Evolutionary conservation across 2,888 invertebrate species (phyloP).

Genomic region (Agonopterix arenella): DNA sequence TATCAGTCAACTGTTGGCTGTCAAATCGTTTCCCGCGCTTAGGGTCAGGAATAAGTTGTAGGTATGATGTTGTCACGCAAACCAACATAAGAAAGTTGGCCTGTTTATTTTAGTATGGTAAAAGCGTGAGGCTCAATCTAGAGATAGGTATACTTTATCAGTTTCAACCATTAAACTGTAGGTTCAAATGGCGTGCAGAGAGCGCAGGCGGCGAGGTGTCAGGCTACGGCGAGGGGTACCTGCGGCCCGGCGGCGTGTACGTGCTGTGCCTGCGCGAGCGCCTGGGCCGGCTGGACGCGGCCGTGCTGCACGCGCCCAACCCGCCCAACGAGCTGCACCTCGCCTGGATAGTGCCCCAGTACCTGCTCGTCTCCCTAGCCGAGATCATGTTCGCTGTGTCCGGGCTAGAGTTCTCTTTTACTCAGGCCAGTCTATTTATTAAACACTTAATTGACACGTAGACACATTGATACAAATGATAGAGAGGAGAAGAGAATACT

Average conservation of each 20-base stretch:
- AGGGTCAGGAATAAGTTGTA: too few species aligned
- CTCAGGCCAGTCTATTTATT: conserved; percentile 68
- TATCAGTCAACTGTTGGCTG: too few species aligned
- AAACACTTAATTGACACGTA: too few species aligned
- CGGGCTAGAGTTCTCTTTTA: conserved; percentile 89
- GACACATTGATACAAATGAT: too few species aligned
- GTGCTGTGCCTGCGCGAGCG: conserved; percentile 73
- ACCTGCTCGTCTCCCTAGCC: conserved; percentile 85
- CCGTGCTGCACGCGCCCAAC: conserved; percentile 77
- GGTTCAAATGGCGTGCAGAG: conserved; percentile 54
- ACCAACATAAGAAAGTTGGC: too few species aligned
- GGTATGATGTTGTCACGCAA: too few species aligned
- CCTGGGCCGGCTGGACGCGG: conserved; percentile 68
- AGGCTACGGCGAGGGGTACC: conserved; percentile 48
- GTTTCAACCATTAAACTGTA: conserved; percentile 10
- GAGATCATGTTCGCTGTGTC: conserved; percentile 91
- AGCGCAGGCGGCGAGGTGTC: conserved; percentile 45
- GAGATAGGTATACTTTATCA: too few species aligned
- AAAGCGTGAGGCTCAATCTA: too few species aligned
- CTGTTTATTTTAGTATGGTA: too few species aligned
- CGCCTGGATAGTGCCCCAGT: conserved; percentile 87
- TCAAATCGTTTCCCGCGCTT: too few species aligned
- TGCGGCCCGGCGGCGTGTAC: conserved; percentile 72
- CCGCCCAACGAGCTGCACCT: conserved; percentile 82
- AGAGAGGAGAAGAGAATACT: too few species aligned